phyloP scores from a whole-genome alignment of 2,113 vertebrate species.

The Macroglossus sobrinus region DNA sequence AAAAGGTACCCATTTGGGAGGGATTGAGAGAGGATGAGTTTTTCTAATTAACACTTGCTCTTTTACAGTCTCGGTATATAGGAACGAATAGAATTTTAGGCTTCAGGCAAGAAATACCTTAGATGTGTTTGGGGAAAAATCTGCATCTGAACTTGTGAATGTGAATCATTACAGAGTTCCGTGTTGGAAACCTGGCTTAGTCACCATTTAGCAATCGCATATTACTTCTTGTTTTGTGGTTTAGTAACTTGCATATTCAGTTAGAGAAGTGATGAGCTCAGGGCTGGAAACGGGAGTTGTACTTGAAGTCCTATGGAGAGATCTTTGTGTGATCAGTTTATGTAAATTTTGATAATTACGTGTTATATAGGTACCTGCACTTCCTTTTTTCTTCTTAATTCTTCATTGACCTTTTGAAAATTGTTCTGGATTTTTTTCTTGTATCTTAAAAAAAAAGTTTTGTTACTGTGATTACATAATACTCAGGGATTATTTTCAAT shows the following conservation, averaged over 20 bases:
- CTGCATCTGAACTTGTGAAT: neutral
- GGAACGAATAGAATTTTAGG: neutral
- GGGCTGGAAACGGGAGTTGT: neutral
- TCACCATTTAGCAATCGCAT: neutral
- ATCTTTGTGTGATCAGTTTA: neutral
- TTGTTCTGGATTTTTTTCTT: neutral
- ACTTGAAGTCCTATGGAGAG: neutral
- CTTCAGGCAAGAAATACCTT: neutral
- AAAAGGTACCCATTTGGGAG: neutral
- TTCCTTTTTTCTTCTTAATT: neutral
- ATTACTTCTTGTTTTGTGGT: neutral
- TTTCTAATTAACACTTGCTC: neutral
- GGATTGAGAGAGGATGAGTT: neutral
- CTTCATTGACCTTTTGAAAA: neutral
- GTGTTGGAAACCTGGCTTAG: neutral
- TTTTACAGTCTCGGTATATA: neutral
- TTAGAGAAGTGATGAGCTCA: neutral
- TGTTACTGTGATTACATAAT: neutral
- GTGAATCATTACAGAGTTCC: neutral
- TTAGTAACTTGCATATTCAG: neutral
- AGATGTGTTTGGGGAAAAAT: neutral
- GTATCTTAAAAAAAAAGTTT: neutral
- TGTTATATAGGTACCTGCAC: neutral
- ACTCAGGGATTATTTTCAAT: neutral
- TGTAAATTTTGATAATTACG: neutral